A percentile compares a stretch with the other conserved stretches of the same genome.
These are phyloP conservation scores for Penaeus monodon DNA, from an alignment of 2,888 invertebrate genomes.

Conservation along the genomic window DNA sequence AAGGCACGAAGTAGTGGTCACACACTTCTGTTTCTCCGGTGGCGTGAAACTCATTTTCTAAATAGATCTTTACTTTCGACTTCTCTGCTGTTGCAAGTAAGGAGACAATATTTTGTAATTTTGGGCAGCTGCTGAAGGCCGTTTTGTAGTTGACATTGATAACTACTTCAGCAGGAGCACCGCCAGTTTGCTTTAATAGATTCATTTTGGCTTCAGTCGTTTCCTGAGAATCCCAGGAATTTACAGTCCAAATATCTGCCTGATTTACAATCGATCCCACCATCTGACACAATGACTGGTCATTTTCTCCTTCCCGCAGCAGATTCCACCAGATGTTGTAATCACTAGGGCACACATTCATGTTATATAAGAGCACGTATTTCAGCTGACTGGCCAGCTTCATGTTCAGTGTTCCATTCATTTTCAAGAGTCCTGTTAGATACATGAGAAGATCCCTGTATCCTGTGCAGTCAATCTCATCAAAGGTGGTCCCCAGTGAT, in stretches of 20 bases:
- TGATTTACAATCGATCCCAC: slow-evolving; percentile 35
- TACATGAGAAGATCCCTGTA: slow-evolving; percentile 52
- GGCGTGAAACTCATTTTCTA: slow-evolving; percentile 42
- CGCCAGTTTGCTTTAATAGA: slow-evolving; percentile 24
- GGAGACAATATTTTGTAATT: slow-evolving; percentile 24
- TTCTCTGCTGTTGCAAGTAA: slow-evolving; percentile 18
- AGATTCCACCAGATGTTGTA: slow-evolving; percentile 22
- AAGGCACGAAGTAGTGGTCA: slow-evolving; percentile 26
- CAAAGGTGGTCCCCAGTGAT: slow-evolving; percentile 19
- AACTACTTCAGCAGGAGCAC: slow-evolving; percentile 26
- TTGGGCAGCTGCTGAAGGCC: slow-evolving; percentile 1
- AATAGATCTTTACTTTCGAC: slow-evolving; percentile 38
- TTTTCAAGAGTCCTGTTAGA: slow-evolving; percentile 48
- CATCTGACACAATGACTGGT: slow-evolving; percentile 14
- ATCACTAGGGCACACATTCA: slow-evolving; percentile 16
- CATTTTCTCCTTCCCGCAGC: slow-evolving; percentile 34
- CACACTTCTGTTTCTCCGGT: slow-evolving; percentile 15
- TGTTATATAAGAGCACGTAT: neutral
- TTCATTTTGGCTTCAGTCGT: slow-evolving; percentile 36
- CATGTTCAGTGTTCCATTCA: slow-evolving; percentile 18
- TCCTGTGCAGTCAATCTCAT: slow-evolving; percentile 23
- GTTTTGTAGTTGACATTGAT: slow-evolving; percentile 37
- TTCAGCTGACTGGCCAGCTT: slow-evolving; percentile 36
- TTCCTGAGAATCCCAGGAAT: slow-evolving; percentile 25
- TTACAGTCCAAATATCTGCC: slow-evolving; percentile 23